Conservation (phyloP, 1,140 invertebrate genomes). For the Euwallacea fornicatus region DNA sequence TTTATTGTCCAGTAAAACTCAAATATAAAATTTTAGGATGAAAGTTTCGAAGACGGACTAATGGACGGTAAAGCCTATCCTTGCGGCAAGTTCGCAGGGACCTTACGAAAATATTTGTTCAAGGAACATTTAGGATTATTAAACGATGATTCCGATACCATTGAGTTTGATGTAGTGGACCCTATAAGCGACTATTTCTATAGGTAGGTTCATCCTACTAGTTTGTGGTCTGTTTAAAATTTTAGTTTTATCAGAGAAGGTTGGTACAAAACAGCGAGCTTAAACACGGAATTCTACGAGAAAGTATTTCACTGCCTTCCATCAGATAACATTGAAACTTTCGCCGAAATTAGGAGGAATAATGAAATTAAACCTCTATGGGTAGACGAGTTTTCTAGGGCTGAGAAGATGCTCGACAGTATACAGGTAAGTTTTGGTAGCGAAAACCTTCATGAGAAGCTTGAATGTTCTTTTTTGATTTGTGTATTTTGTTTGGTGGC, state of each 20-base stretch:
- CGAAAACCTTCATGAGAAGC: neutral
- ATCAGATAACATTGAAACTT: constrained; percentile 74
- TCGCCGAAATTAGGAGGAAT: constrained; percentile 72
- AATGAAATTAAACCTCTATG: constrained; percentile 67
- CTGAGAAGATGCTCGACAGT: constrained; percentile 69
- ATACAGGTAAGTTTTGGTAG: constrained; percentile 61
- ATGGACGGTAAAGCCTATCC: constrained; percentile 81
- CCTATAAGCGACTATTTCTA: constrained; percentile 78
- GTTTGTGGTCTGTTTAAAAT: neutral
- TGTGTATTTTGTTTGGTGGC: neutral
- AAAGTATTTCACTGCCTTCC: constrained; percentile 87
- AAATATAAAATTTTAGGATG: constrained; percentile 62
- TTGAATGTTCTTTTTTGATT: constrained; percentile 1
- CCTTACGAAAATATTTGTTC: constrained; percentile 82
- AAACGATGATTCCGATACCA: constrained; percentile 50
- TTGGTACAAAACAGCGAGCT: constrained; percentile 75
- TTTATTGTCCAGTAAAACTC: neutral
- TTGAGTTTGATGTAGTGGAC: constrained; percentile 68
- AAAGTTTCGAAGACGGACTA: constrained; percentile 73
- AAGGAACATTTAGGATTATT: constrained; percentile 81
- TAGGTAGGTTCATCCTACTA: constrained; percentile 27
- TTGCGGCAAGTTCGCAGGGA: constrained; percentile 83
- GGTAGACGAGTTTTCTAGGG: constrained; percentile 67
- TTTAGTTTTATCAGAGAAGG: constrained; percentile 58
- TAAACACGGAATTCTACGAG: constrained; percentile 86